A percentile compares a stretch with the other conserved stretches of the same genome.
These are phyloP conservation scores for Labeo rohita DNA, from an alignment of 2,113 vertebrate genomes.

Conservation along the genomic window DNA sequence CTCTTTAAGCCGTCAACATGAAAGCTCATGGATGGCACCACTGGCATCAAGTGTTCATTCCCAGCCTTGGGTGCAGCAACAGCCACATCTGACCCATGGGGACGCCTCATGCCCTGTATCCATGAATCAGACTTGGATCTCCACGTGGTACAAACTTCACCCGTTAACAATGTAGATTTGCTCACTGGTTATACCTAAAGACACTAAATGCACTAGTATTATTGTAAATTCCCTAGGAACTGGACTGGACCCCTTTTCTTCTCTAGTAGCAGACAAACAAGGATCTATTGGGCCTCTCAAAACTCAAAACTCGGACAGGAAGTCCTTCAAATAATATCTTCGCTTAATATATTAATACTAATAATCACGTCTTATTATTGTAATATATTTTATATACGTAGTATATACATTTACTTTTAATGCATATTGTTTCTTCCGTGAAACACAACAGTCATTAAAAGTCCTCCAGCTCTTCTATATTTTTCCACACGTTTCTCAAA, in stretches of 20 bases:
- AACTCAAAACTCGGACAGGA: conserved; percentile 63
- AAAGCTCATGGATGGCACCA: conserved; percentile 69
- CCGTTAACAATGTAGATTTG: neutral
- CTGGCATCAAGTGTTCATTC: conserved; percentile 64
- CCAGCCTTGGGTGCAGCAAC: conserved; percentile 73
- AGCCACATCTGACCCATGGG: conserved; percentile 81
- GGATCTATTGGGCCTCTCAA: conserved; percentile 41
- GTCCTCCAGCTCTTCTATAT: too few species aligned
- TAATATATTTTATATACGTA: too few species aligned
- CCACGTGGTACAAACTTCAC: conserved; percentile 52
- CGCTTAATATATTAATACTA: too few species aligned
- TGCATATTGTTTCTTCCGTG: too few species aligned
- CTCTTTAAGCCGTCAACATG: conserved; percentile 49
- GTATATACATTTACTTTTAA: too few species aligned
- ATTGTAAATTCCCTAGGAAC: neutral
- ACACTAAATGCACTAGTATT: neutral
- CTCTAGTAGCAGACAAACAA: conserved; percentile 65
- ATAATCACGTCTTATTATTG: too few species aligned
- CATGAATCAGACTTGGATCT: conserved; percentile 59
- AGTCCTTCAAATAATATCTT: conserved; percentile 87
- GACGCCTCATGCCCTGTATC: conserved; percentile 61
- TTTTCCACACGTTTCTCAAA: too few species aligned
- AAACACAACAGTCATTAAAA: too few species aligned
- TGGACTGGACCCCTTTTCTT: conserved; percentile 80
- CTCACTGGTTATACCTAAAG: neutral